Evolutionary conservation across 1,140 invertebrate species (phyloP), one percentile per base, ranked within the genome.

Genomic region (Drosophila kikkawai): DNA sequence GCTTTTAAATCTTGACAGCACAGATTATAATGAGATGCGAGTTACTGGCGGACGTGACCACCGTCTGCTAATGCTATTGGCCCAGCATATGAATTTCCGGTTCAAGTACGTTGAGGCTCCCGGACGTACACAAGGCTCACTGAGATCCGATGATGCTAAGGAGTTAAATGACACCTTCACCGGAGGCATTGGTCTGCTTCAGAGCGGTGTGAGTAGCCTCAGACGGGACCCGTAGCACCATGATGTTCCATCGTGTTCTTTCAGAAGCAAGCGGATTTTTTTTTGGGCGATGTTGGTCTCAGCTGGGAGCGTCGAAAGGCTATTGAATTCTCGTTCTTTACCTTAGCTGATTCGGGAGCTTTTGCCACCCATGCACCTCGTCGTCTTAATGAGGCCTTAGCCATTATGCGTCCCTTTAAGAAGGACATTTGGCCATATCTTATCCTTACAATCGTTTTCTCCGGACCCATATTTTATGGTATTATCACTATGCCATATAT

Each of bases 291-390:
- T 74, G 94, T 96, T 7, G 95, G 95, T 0, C 93, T 96, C 63
- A 96, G 95, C 3, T 95, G 95, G 93, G 95, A 96, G 79, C 91
- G 95, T 19, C 94, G 94, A 7, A 94, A 94, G 73, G 95, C 94
- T 1, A 95, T 96, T 0, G 95, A 96, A 79, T 96, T 96, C 92
- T 95, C 95, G 0, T 96, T 96, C 80, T 93, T 96, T 47, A 96
- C 95, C 1, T 90, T 96, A 11, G 95, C 95, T 1, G 96, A 96
- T 79, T 96, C 95, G 48, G 95, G 95, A 12, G 95, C 95, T 0
- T 96, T 96, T 83, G 93, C 96, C 1, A 96, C 95, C 1, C 95
- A 96, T 75, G 95, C 95, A 0, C 95, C 95, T 0, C 94, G 95
- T 12, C 94, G 94, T 50, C 92, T 96, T 3, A 96, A 95, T 75